phyloP scores from a whole-genome alignment of 2,113 vertebrate species.

The Alethe castanea region DNA sequence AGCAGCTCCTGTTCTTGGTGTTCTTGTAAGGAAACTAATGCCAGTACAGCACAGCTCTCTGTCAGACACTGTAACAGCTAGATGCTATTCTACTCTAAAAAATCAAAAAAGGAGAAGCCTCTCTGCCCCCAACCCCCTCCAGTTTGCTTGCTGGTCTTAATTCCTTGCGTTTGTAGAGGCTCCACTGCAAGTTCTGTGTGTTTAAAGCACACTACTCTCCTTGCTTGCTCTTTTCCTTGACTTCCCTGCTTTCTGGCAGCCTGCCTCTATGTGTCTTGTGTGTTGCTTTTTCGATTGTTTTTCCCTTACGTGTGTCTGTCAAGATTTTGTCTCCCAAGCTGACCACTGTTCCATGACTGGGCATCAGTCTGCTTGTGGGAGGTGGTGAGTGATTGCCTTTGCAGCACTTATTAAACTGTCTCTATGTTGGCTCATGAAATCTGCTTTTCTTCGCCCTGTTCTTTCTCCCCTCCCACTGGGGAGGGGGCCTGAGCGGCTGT shows the following conservation, averaged over 20 bases:
- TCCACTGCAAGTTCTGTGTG: not conserved
- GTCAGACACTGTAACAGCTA: not conserved
- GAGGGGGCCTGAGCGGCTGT: fast-evolving
- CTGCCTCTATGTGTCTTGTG: not conserved
- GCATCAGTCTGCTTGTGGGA: not conserved
- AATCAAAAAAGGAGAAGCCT: not conserved
- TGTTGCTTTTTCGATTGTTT: not conserved
- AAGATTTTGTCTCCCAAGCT: not conserved
- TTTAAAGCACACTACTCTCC: not conserved
- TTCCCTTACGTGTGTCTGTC: not conserved
- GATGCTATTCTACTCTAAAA: not conserved
- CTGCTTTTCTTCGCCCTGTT: not conserved
- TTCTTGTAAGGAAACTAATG: not conserved
- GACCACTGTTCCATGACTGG: not conserved
- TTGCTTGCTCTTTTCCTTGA: not conserved
- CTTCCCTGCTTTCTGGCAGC: not conserved
- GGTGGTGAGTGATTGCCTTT: not conserved
- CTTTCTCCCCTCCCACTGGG: not conserved
- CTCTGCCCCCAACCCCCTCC: not conserved
- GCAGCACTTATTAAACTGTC: not conserved
- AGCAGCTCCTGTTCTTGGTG: not conserved
- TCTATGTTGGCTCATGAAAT: not conserved
- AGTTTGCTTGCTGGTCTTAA: not conserved
- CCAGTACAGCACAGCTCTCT: not conserved
- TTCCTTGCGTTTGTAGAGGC: not conserved